A percentile compares a stretch with the other conserved stretches of the same genome.
These are phyloP conservation scores for Sarcophilus harrisii DNA, from an alignment of 2,797 vertebrate species.

Conservation along the genomic window DNA sequence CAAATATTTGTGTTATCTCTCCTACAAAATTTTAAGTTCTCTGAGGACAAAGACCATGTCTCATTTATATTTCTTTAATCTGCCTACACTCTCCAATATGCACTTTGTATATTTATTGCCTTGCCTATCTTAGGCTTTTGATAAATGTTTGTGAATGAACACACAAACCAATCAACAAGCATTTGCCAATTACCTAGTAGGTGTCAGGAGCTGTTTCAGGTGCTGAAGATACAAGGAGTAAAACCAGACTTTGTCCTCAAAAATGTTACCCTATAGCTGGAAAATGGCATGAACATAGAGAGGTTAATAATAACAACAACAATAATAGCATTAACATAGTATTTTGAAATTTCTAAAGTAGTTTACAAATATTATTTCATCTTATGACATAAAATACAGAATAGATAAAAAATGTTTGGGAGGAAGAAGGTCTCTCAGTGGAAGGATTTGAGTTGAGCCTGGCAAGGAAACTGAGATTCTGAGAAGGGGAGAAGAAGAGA, in stretches of 20 bases:
- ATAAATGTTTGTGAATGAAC: background rate
- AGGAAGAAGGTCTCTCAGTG: background rate
- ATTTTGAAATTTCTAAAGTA: background rate
- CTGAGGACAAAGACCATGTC: background rate
- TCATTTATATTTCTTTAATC: background rate
- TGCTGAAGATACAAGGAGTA: background rate
- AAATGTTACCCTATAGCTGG: background rate
- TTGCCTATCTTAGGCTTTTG: background rate
- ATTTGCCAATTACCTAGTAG: background rate
- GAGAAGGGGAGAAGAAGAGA: background rate
- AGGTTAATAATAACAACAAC: background rate
- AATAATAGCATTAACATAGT: background rate
- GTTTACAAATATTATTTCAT: background rate
- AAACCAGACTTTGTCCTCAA: background rate
- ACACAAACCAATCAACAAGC: background rate
- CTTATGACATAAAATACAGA: background rate
- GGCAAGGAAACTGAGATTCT: background rate
- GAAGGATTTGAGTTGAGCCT: background rate
- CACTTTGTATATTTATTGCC: background rate
- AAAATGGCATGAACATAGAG: background rate
- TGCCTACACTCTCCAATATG: background rate
- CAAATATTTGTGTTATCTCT: background rate
- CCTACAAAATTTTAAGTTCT: background rate
- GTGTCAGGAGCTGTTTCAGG: background rate
- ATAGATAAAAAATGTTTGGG: background rate